Percentiles rank a stretch among this genome's conserved stretches.
Evolutionary conservation across 2,888 invertebrate genomes (phyloP).

Genomic region (Auanema freiburgensis): DNA sequence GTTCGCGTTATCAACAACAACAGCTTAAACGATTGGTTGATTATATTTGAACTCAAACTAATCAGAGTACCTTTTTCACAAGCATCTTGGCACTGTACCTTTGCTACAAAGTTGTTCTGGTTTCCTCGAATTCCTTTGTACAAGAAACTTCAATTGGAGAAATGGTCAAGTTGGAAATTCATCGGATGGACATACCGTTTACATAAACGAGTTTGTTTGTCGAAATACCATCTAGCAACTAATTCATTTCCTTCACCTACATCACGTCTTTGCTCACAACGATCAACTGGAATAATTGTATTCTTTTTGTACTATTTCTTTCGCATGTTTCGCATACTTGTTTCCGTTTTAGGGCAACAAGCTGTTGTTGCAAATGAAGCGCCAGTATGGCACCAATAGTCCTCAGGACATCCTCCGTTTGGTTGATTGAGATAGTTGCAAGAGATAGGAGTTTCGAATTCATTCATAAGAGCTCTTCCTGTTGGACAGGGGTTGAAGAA

Average conservation of each 20-base stretch:
- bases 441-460: conserved; percentile 56
- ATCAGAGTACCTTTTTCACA: conserved; percentile 36
- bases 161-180: neutral
- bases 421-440: conserved; percentile 60
- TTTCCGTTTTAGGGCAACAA: conserved; percentile 49
- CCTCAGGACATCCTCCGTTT: conserved; percentile 61
- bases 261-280: conserved; percentile 45
- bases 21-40: conserved; percentile 20
- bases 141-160: conserved; percentile 36
- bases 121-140: conserved; percentile 62
- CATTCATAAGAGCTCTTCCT: conserved; percentile 55
- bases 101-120: conserved; percentile 61
- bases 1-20: conserved; percentile 39
- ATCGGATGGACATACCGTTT: conserved; percentile 37
- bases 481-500: conserved; percentile 57
- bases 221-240: conserved; percentile 62
- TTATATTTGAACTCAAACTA: neutral
- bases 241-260: conserved; percentile 57
- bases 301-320: neutral
- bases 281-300: conserved; percentile 30
- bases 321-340: neutral
- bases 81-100: conserved; percentile 55
- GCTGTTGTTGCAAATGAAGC: conserved; percentile 58
- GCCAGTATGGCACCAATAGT: conserved; percentile 47
- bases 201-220: conserved; percentile 48